phyloP scores from a whole-genome alignment of 2,888 invertebrate genomes.

The Mythimna lalbum region DNA sequence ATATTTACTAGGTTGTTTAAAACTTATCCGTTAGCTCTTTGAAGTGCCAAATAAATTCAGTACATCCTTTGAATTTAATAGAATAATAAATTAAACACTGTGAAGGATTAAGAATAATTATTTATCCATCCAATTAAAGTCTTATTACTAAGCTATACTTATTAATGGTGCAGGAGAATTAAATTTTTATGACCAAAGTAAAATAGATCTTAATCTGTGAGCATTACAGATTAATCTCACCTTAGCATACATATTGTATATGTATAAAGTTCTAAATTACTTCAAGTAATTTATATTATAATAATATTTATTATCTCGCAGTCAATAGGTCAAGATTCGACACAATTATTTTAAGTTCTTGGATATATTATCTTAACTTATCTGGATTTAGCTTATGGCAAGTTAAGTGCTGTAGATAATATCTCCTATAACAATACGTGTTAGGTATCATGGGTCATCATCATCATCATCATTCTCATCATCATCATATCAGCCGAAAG shows the following conservation, averaged over 20 bases:
- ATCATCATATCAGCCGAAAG: too few species aligned
- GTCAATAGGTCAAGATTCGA: conserved; percentile 32
- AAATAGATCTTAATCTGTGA: rapidly evolving
- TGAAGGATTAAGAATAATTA: conserved; percentile 10
- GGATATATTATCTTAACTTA: conserved; percentile 7
- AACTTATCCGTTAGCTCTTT: not conserved
- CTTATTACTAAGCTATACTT: conserved; percentile 5
- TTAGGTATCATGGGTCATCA: not conserved
- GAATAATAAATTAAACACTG: conserved; percentile 19
- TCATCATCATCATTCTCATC: too few species aligned
- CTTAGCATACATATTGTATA: not conserved
- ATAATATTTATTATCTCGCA: conserved; percentile 39
- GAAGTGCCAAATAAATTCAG: conserved; percentile 3
- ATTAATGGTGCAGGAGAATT: not conserved
- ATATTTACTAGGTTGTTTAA: not conserved
- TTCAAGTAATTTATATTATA: conserved; percentile 7
- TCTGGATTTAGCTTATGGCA: not conserved
- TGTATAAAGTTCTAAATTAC: conserved; percentile 18
- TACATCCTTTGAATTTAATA: conserved; percentile 19
- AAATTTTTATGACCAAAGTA: not conserved
- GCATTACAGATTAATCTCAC: not conserved
- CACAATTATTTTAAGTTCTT: conserved; percentile 27
- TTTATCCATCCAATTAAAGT: conserved; percentile 31
- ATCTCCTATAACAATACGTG: not conserved
- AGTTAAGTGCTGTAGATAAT: conserved; percentile 15